phyloP scores from a whole-genome alignment of 2,113 vertebrate genomes.

The Scalopus aquaticus region DNA sequence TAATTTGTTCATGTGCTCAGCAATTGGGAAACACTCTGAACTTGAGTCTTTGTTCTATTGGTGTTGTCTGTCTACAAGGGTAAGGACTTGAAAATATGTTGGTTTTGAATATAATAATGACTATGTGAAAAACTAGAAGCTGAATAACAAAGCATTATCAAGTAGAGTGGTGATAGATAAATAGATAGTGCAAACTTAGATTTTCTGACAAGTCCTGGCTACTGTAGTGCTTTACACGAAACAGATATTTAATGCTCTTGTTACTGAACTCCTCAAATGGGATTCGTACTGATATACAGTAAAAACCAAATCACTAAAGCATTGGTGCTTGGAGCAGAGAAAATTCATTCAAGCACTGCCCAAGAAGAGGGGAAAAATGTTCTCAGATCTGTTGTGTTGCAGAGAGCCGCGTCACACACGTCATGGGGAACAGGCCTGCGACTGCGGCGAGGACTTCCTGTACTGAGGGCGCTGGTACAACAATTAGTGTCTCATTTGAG shows the following conservation, averaged over 20 bases:
- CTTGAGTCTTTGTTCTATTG: neutral
- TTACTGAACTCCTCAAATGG: too few relatives aligned
- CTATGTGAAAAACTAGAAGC: neutral
- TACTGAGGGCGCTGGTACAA: too few relatives aligned
- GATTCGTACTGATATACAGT: too few relatives aligned
- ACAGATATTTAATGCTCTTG: neutral
- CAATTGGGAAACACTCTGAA: neutral
- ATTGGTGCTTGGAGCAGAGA: too few relatives aligned
- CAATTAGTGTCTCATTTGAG: too few relatives aligned
- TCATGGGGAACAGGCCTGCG: too few relatives aligned
- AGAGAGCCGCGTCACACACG: too few relatives aligned
- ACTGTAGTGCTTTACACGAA: neutral
- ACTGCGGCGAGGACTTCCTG: too few relatives aligned
- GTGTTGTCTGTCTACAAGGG: neutral
- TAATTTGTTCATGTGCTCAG: constrained; percentile 56
- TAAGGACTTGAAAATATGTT: neutral
- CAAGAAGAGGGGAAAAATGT: too few relatives aligned
- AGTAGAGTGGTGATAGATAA: neutral
- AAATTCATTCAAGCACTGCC: too few relatives aligned
- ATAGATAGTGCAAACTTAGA: neutral
- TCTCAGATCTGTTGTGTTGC: too few relatives aligned
- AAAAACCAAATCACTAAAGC: too few relatives aligned
- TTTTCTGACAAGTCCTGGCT: neutral
- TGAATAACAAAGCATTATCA: neutral
- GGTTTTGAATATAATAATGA: neutral